Evolutionary conservation across 2,113 vertebrate genomes (phyloP).

Genomic region (Hypocryptadius cinnamomeus): DNA sequence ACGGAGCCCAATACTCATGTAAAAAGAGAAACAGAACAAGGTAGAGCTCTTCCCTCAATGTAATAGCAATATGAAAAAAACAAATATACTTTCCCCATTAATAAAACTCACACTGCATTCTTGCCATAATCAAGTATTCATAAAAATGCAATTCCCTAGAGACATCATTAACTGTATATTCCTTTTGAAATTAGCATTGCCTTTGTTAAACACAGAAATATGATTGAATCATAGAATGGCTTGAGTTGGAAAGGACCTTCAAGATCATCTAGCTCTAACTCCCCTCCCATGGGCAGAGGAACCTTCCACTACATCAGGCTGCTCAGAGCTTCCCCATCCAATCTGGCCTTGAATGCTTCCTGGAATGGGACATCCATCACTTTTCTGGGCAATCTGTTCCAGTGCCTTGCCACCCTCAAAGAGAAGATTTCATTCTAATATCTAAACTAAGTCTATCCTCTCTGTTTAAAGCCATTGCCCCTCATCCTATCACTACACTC

Average conservation of each 20-base stretch:
- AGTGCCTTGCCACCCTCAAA: neutral
- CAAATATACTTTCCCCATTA: neutral
- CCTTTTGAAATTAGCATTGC: neutral
- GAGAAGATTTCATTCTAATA: neutral
- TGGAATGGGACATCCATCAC: neutral
- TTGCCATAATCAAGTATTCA: neutral
- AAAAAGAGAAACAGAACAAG: neutral
- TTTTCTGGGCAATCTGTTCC: neutral
- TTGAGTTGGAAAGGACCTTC: neutral
- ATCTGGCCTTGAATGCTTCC: neutral
- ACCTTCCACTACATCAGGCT: neutral
- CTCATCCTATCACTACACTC: rapidly evolving
- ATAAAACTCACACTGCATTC: neutral
- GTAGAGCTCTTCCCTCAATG: neutral
- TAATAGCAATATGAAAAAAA: neutral
- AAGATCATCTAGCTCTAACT: neutral
- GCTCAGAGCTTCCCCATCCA: neutral
- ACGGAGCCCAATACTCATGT: neutral
- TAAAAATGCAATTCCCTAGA: neutral
- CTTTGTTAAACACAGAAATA: neutral
- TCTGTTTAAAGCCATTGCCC: neutral
- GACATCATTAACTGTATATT: neutral
- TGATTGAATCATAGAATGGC: neutral
- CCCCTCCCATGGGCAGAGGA: neutral
- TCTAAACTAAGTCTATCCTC: neutral